These are phyloP conservation scores for Villa cingulata DNA, from an alignment of 2,888 invertebrate species.

Conservation along the genomic window DNA sequence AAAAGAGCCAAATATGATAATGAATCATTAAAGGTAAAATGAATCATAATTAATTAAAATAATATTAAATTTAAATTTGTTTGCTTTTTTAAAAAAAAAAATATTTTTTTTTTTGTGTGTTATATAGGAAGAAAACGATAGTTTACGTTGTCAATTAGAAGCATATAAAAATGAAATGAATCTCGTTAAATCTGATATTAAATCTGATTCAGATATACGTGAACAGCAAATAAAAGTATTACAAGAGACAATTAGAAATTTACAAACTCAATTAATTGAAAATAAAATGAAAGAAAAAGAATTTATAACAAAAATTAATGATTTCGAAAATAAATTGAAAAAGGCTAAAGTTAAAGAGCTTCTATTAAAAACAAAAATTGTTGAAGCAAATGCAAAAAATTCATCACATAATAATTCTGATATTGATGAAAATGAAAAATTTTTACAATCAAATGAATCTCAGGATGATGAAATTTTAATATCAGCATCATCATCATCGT, in stretches of 20 bases:
- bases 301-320: slow-evolving; percentile 26
- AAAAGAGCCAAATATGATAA: slow-evolving; percentile 34
- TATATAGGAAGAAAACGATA: slow-evolving; percentile 72
- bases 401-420: slow-evolving; percentile 21
- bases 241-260: slow-evolving; percentile 36
- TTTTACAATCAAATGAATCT: neutral
- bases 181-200: slow-evolving; percentile 66
- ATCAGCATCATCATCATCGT: neutral
- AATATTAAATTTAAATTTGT: neutral
- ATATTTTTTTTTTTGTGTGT: neutral
- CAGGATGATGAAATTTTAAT: no score
- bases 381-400: slow-evolving; percentile 19
- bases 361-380: slow-evolving; percentile 33
- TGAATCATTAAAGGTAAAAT: slow-evolving; percentile 30
- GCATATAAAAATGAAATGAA: slow-evolving; percentile 91
- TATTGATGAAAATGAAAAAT: slow-evolving; percentile 17
- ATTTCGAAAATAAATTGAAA: slow-evolving; percentile 31
- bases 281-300: slow-evolving; percentile 33
- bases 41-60: neutral
- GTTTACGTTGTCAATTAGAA: slow-evolving; percentile 77
- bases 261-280: slow-evolving; percentile 34
- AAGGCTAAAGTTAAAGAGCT: slow-evolving; percentile 34
- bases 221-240: slow-evolving; percentile 64
- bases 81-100: neutral
- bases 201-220: slow-evolving; percentile 65